These are phyloP conservation scores for Dolichomitus sp. DNA, from an alignment of 2,888 invertebrate species.

Conservation along the genomic window DNA sequence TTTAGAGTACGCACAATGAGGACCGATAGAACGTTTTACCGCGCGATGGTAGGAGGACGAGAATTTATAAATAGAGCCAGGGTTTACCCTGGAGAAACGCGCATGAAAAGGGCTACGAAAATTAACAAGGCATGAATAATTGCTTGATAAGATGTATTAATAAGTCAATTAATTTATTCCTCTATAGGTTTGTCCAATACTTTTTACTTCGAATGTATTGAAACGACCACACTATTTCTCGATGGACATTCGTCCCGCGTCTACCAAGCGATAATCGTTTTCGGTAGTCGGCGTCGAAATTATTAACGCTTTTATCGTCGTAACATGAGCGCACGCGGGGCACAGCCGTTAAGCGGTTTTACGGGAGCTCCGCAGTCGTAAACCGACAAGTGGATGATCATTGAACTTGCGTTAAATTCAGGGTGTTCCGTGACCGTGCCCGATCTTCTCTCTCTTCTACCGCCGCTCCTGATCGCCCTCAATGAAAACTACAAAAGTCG, in stretches of 20 bases:
- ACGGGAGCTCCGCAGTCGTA: constrained; percentile 71
- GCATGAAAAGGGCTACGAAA: constrained; percentile 15
- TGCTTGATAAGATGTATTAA: constrained; percentile 30
- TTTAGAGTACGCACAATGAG: constrained; percentile 77
- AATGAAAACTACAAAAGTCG: constrained; percentile 78
- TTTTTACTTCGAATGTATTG: neutral
- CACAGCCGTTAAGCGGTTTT: constrained; percentile 67
- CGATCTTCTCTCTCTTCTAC: constrained; percentile 37
- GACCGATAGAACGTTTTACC: constrained; percentile 76
- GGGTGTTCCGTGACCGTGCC: constrained; percentile 59
- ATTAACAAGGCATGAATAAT: constrained; percentile 56
- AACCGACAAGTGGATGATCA: constrained; percentile 80
- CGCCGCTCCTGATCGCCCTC: constrained; percentile 62
- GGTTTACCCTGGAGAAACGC: constrained; percentile 12
- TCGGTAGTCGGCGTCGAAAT: constrained; percentile 66
- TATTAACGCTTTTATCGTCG: constrained; percentile 70
- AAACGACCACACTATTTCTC: neutral
- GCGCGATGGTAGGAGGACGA: neutral
- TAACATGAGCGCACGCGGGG: constrained; percentile 57
- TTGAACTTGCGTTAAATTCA: constrained; percentile 76
- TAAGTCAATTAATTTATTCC: constrained; percentile 25
- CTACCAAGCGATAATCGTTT: constrained; percentile 40
- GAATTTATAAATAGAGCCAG: neutral
- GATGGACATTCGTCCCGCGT: constrained; percentile 8
- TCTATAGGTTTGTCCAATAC: neutral